Base-by-base conservation (phyloP, 2,888 invertebrate genomes). In the Laspeyria flexula region DNA sequence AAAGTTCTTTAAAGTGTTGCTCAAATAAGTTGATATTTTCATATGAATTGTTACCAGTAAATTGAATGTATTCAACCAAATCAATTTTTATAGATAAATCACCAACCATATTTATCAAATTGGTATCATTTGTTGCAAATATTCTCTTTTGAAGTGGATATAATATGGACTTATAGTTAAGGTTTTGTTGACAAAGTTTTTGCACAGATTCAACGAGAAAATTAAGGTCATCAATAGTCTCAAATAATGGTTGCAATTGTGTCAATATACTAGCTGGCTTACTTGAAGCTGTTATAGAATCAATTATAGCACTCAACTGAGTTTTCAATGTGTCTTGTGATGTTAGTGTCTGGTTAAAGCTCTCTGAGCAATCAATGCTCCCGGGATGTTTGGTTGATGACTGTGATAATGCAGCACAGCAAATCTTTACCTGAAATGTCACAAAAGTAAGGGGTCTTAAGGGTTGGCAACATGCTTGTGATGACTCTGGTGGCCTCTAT, bases 61-160 rank as follows among this genome's bases (percentile, higher is more conserved):
- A 91, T 48, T 75, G 63, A 30, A 91, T 85, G 53, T 91, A 91
- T 69, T 92, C 92, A 41, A 86, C 60, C 43, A 92, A 74, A 75
- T 92, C 92, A 45, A 85, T 70, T 81, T 91, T 91, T 40, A 84
- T 85, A 55, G 88, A 78, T 33, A 85, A 64, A 59, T 90, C 88
- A 61, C 69, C 73, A 39, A 88, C 62, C 41, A 66, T 51, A 50
- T 71, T 65, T 4, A 79, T 73, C 3, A 80, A 56, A 41, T 69
- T 45, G 49, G 25, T 42, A 65, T 81, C 67, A 55, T 79, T 72
- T 44, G 55, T 69, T 39, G 43, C 60, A 73, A 75, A 77, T 34
- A 86, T 71, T 74, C 73, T 79, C 65, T 83, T 86, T 71, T 90
- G 89, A 29, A 91, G 71, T 48, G 72, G 68, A 70, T 86, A 86